Conservation (phyloP, 2,113 vertebrate species). For the Phoxinus phoxinus region DNA sequence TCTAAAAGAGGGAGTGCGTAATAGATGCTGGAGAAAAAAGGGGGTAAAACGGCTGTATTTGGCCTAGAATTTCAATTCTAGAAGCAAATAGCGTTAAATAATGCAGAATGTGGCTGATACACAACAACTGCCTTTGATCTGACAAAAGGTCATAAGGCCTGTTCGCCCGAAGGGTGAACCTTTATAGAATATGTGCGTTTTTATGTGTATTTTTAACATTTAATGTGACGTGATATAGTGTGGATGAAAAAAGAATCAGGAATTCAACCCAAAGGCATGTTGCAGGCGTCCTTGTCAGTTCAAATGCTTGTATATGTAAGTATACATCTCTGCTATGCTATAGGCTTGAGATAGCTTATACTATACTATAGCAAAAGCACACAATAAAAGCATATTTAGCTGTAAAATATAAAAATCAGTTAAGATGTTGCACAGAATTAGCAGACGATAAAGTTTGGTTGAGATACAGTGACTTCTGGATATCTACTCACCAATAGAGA, state of each 20-base stretch:
- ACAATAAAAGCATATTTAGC: constrained; percentile 11
- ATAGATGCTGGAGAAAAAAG: constrained; percentile 8
- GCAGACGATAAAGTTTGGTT: background rate
- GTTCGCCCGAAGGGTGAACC: background rate
- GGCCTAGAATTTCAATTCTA: background rate
- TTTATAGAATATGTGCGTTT: constrained; percentile 33
- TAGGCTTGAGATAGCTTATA: constrained; percentile 21
- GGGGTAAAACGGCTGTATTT: background rate
- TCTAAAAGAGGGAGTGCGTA: background rate
- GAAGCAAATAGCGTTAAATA: background rate
- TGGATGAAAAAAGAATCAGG: background rate
- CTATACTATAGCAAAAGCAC: constrained; percentile 12
- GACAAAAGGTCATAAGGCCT: background rate
- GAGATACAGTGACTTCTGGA: background rate
- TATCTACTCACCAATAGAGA: constrained; percentile 91
- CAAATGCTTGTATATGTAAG: constrained; percentile 34
- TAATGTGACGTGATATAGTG: constrained; percentile 13
- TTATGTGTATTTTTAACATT: constrained; percentile 11
- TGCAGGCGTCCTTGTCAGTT: constrained; percentile 32
- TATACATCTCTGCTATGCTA: constrained; percentile 30
- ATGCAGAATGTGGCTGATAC: constrained; percentile 4
- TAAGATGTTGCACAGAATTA: background rate
- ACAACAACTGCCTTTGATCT: constrained; percentile 19
- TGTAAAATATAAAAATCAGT: background rate
- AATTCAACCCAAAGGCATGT: constrained; percentile 42